Base-by-base conservation (phyloP, 2,113 vertebrate genomes). In the Psephotus haematonotus region DNA sequence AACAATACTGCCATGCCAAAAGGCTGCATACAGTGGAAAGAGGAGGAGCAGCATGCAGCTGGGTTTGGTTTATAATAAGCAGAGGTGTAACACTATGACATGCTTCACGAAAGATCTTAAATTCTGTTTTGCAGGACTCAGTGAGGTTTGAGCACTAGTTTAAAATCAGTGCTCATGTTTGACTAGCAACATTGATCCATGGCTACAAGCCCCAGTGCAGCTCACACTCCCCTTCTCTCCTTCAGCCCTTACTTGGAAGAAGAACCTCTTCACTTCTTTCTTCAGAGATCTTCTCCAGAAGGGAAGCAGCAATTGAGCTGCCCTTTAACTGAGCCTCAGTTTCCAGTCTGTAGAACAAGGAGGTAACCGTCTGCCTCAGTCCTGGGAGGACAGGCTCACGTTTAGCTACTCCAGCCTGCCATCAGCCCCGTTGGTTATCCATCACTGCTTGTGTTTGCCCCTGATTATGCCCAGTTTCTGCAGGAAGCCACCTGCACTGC, bases 361-460 rank as follows among this genome's bases (percentile, higher is more conserved):
- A 78, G 24, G 4, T 37, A 70, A 57, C 3, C 1, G 15, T 57
- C 7, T 67, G 33, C 68, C 46, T 86, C 28, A 29, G 35, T 28
- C 27, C 43, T 65, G 43, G 49, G 55, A 74, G 41, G 35, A 62
- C 13, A 69, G 35, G 11, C 22, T 72, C 24, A 77, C 35, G 39
- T 11, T n/a, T 31, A 69, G 60, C 17, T 17, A 15, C 29, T 52
- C 29, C 44, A 57, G 43, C 14, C 35, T 49, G 13, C 18, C 23
- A 3, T 43, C 28, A 37, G 7, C 24, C 10, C 19, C 9, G 14
- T 9, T 25, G 49, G 49, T 69, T 55, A 69, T 31, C 53, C 25
- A 8, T 11, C 0, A 0, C 44, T 57, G 39, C 60, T 82, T 3
- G 1, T 29, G 16, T 35, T 88, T 55, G 28, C 35, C 74, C 35